Evolutionary conservation across 2,888 invertebrate genomes (phyloP).

Genomic region (Athalia rosae): DNA sequence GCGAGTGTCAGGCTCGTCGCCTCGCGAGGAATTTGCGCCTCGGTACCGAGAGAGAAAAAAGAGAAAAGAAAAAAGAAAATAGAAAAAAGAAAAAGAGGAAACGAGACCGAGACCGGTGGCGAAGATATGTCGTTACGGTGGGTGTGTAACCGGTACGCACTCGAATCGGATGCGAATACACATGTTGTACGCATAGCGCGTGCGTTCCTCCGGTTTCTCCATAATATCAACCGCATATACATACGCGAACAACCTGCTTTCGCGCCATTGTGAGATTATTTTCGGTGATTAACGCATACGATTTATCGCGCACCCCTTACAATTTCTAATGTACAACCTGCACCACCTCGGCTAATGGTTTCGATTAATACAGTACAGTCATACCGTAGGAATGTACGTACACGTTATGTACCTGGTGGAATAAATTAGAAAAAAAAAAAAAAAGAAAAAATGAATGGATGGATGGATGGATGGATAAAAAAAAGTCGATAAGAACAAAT

Average conservation of each 20-base stretch:
- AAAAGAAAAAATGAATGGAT: too few species aligned
- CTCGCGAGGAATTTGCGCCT: conserved; percentile 37
- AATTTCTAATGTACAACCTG: conserved; percentile 28
- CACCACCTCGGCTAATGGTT: conserved; percentile 15
- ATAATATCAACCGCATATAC: background rate
- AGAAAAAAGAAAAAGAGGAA: conserved; percentile 10
- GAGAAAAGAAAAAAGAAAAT: conserved; percentile 37
- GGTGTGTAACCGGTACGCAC: too few species aligned
- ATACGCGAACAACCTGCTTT: conserved; percentile 26
- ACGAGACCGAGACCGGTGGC: too few species aligned
- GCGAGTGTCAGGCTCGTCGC: conserved; percentile 21
- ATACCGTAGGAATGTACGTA: too few species aligned
- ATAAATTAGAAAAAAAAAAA: too few species aligned
- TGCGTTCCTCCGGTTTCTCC: background rate
- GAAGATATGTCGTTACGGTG: too few species aligned
- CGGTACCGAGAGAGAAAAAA: background rate
- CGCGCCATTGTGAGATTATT: conserved; percentile 42
- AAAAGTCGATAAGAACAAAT: too few species aligned
- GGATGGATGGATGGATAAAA: too few species aligned
- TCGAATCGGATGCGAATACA: background rate
- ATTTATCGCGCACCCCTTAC: conserved; percentile 27
- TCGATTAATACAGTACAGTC: conserved; percentile 33
- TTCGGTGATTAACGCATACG: conserved; percentile 29
- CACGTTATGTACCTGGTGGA: too few species aligned
- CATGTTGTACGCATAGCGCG: background rate